A percentile compares a stretch with the other conserved stretches of the same genome.
Conservation (phyloP, 2,888 invertebrate species). For the Strigamia crassipes region DNA sequence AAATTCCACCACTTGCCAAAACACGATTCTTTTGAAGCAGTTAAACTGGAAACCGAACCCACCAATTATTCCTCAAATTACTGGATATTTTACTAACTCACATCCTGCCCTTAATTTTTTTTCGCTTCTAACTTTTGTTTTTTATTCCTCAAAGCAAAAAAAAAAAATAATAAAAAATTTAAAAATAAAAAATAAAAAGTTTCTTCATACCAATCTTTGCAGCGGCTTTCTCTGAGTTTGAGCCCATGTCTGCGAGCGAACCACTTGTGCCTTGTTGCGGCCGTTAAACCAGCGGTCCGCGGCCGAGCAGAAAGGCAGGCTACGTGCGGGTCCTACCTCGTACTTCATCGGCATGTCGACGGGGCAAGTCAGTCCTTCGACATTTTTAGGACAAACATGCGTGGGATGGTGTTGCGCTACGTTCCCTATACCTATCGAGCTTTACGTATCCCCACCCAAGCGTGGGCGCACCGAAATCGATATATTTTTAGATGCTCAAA, state of each 20-base stretch:
- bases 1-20: background rate
- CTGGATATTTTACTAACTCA: background rate
- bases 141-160: background rate
- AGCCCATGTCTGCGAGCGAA: background rate
- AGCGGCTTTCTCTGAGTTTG: background rate
- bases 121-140: background rate
- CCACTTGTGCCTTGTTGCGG: background rate
- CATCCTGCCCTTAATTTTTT: background rate
- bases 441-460: background rate
- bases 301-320: slow-evolving; percentile 2
- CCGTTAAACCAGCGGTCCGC: background rate
- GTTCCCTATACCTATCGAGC: slow-evolving; percentile 9
- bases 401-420: background rate
- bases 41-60: background rate
- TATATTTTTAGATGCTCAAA: background rate
- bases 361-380: background rate
- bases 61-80: slow-evolving; percentile 10
- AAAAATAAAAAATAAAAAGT: background rate
- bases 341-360: slow-evolving; percentile 13
- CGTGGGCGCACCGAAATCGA: background rate
- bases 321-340: background rate
- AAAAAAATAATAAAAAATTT: background rate
- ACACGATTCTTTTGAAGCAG: too few relatives aligned
- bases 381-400: background rate
- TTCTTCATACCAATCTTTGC: background rate